Evolutionary conservation across 2,888 invertebrate species (phyloP).

Genomic region (Eupithecia centaureata): DNA sequence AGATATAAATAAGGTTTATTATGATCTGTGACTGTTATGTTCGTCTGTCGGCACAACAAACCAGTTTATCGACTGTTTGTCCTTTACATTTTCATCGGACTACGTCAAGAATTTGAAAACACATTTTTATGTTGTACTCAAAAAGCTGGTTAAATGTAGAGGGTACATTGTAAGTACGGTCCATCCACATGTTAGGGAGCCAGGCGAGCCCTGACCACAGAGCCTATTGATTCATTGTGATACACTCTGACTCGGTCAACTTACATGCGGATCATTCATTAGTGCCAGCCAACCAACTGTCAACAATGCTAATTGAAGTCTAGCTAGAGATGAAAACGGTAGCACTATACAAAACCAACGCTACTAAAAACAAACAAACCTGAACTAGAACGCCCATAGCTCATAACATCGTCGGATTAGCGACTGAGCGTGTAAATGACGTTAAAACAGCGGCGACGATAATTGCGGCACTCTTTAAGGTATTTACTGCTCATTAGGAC

Average conservation of each 20-base stretch:
- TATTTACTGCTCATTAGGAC: slow-evolving; percentile 31
- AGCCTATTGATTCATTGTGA: no score
- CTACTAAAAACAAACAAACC: no score
- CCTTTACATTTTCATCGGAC: background rate
- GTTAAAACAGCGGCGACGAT: slow-evolving; percentile 11
- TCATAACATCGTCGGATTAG: slow-evolving; percentile 2
- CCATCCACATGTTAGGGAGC: background rate
- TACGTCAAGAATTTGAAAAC: background rate
- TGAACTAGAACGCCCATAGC: background rate
- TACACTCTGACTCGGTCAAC: no score
- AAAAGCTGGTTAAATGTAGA: background rate
- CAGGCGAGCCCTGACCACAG: no score
- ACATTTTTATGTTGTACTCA: background rate
- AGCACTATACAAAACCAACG: background rate
- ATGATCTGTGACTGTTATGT: slow-evolving; percentile 22
- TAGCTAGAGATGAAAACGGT: background rate
- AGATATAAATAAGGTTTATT: slow-evolving; percentile 28
- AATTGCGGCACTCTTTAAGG: slow-evolving; percentile 21
- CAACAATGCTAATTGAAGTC: background rate
- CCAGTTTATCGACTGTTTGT: background rate
- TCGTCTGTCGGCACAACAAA: slow-evolving; percentile 24
- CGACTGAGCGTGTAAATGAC: slow-evolving; percentile 6
- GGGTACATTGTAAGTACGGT: background rate
- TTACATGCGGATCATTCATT: background rate
- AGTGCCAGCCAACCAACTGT: background rate